Percentiles rank a stretch among this genome's conserved stretches.
Conservation (phyloP, 2,113 vertebrate species). For the Phaethornis superciliosus region DNA sequence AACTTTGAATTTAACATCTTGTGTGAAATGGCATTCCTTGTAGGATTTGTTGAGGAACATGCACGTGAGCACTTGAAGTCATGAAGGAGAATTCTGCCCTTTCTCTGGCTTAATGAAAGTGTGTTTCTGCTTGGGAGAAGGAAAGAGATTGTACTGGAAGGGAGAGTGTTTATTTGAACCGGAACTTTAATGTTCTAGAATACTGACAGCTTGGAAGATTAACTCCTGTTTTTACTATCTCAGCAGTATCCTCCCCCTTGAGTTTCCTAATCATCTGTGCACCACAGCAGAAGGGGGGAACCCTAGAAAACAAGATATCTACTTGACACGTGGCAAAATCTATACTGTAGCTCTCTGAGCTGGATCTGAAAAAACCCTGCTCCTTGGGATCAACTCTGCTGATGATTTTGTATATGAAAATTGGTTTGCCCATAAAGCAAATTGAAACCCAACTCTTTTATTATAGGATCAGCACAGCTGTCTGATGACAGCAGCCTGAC, state of each 20-base stretch:
- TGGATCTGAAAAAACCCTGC: background rate
- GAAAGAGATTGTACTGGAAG: background rate
- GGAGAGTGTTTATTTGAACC: constrained; percentile 35
- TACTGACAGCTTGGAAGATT: constrained; percentile 21
- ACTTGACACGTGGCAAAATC: background rate
- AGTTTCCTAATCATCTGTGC: background rate
- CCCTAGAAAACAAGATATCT: background rate
- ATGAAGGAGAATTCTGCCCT: background rate
- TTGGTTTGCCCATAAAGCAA: background rate
- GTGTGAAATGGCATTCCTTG: background rate
- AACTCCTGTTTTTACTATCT: constrained; percentile 22
- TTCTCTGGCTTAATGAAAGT: background rate
- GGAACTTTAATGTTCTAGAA: constrained; percentile 5
- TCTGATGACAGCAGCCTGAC: background rate
- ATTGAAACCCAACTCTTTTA: background rate
- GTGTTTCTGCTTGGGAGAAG: background rate
- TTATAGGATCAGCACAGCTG: background rate
- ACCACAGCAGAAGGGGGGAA: background rate
- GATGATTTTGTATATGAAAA: background rate
- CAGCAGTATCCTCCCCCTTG: background rate
- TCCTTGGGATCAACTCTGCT: background rate
- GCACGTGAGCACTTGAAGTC: background rate
- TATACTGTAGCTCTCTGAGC: background rate
- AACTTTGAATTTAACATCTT: background rate
- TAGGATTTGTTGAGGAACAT: background rate